Evolutionary conservation across 2,888 invertebrate genomes (phyloP), one percentile per base, ranked within the genome.

Genomic region (Bembecia ichneumoniformis): DNA sequence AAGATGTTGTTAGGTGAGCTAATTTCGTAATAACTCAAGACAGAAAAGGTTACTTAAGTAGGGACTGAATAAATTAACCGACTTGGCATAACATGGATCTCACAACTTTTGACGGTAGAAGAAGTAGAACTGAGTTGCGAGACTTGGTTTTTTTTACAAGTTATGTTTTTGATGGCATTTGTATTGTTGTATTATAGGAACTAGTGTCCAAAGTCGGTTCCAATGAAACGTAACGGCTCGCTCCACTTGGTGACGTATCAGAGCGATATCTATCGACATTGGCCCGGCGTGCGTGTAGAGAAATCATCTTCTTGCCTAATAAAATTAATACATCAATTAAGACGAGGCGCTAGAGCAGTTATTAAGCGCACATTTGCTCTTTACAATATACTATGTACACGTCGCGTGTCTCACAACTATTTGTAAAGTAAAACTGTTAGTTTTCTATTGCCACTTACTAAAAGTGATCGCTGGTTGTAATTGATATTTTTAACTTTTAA

Each of bases 191-290:
- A 28, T 5, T 40, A 10, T n/a, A 40, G 2, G 36, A 36, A 1
- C 36, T 36, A n/a, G n/a, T 36, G 36, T 11, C 10, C 13, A 13
- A 36, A 14, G 13, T 40, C 5, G 14, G n/a, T 13, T 40, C 59
- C 58, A 60, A 61, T 64, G 51, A 55, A 55, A 59, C 58, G 60
- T 55, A 52, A 63, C 64, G 56, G 55, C 47, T 53, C 62, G 67
- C 60, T 68, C 68, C 59, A 68, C 57, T 67, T 67, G 53, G 59
- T 60, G 61, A 64, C 55, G 62, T 63, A 63, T 64, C 52, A 59
- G 64, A 66, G 60, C 64, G 57, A 53, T 63, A 63, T 40, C 40
- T 14, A 14, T 40, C 3, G 14, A 14, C 40, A 28, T 5, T 28
- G 28, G 28, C 60, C n/a, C 55, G 55, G 55, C 63, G 50, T 58